Evolutionary conservation across 2,888 invertebrate species (phyloP), one percentile per base, ranked within the genome.

Genomic region (Chironomus tentans): DNA sequence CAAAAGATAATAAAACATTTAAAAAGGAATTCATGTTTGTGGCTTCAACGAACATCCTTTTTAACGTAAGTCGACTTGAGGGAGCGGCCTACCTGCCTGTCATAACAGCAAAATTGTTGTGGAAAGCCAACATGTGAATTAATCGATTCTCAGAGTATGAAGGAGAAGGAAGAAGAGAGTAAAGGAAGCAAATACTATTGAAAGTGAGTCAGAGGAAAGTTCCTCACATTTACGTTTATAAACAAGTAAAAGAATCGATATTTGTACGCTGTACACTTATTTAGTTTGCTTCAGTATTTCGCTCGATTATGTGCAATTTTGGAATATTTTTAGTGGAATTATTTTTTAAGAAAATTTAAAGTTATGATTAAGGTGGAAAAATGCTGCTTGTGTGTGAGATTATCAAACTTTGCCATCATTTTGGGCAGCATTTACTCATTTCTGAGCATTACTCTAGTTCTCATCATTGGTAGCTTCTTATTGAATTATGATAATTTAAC

Each of bases 401-500:
- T 74, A 18, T 68, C 68, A 6, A 74, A 15, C 7, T 62, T 62
- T 12, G 47, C 62, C n/a, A 74, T 74, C 0, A n/a, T 74, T 13
- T 13, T 74, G 7, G 74, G 74, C 12, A 22, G 62, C 10, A 21
- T 68, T 2, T 46, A 47, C 2, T 21, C 68, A 13, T 74, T 74
- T 12, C 4, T 46, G 0, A 74, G 74, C 46, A 21, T 74, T 12
- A 12, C 68, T 2, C 12, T 74, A 0, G 21, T 74, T 21, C 22
- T 74, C 1, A 21, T 74, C 6, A 22, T 65, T 48, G 74, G 74
- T 13, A 47, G 68, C 5, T 74, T 74, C 38, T 47, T 74, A 21
- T 24, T 74, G 2, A 74, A 46, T 22, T 74, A 74, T 15, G 74
- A 74, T 22, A 68, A 65, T 65, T 48, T 46, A 10, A 62, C 38